Evolutionary conservation across 2,113 vertebrate genomes (phyloP).

Genomic region (Chionodraco myersi): DNA sequence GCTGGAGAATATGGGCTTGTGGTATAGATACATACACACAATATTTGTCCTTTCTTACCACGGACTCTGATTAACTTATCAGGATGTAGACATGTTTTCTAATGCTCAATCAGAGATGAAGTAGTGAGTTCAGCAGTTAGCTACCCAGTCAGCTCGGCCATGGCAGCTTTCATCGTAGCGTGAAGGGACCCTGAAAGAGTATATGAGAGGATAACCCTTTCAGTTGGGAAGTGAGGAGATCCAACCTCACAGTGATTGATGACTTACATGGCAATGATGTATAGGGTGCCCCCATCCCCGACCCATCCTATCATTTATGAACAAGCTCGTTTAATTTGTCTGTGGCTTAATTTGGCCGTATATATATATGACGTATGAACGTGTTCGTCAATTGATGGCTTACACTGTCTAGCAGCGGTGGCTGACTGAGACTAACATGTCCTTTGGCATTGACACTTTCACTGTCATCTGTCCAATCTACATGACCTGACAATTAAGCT

Average conservation of each 20-base stretch:
- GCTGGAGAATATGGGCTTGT: background rate
- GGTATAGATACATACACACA: background rate
- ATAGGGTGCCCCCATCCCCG: slow-evolving; percentile 45
- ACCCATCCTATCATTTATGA: slow-evolving; percentile 77
- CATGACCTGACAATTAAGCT: slow-evolving; percentile 83
- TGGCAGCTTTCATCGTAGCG: slow-evolving; percentile 37
- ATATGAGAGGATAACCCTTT: slow-evolving; percentile 40
- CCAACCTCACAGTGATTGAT: slow-evolving; percentile 74
- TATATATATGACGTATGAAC: slow-evolving; percentile 68
- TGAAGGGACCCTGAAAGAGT: slow-evolving; percentile 38
- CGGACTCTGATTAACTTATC: background rate
- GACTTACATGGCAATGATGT: slow-evolving; percentile 73
- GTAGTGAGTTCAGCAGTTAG: slow-evolving; percentile 35
- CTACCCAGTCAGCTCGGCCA: slow-evolving; percentile 18
- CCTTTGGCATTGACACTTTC: slow-evolving; percentile 75
- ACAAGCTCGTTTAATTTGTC: slow-evolving; percentile 77
- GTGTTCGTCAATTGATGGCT: slow-evolving; percentile 65
- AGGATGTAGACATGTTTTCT: slow-evolving; percentile 13
- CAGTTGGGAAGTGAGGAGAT: slow-evolving; percentile 49
- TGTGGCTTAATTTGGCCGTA: slow-evolving; percentile 74
- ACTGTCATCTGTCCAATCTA: slow-evolving; percentile 79
- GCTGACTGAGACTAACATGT: slow-evolving; percentile 66
- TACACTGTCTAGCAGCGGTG: slow-evolving; percentile 35
- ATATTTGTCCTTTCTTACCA: background rate
- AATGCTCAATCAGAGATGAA: slow-evolving; percentile 41